Percentiles rank a stretch among this genome's conserved stretches.
Conservation (phyloP, 2,888 invertebrate species). For the Amphiduros pacificus region DNA sequence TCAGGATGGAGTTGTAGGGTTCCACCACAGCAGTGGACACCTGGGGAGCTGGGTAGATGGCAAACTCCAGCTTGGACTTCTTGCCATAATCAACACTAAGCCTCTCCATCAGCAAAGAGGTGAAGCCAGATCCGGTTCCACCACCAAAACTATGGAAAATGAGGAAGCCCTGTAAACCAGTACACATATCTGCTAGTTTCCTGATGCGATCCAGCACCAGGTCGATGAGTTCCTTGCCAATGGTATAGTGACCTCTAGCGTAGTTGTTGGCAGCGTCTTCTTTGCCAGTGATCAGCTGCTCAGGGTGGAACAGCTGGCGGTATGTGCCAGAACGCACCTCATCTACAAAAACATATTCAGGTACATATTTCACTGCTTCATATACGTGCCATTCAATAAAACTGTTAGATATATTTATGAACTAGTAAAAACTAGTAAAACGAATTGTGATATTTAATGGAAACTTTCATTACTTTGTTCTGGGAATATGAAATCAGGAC, state of each 20-base stretch:
- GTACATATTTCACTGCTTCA: too few species aligned
- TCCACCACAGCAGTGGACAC: slow-evolving; percentile 51
- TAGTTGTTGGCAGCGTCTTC: slow-evolving; percentile 87
- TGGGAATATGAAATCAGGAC: too few species aligned
- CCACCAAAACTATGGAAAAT: slow-evolving; percentile 79
- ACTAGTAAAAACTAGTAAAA: too few species aligned
- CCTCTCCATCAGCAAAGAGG: slow-evolving; percentile 71
- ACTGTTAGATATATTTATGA: too few species aligned
- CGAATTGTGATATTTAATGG: too few species aligned
- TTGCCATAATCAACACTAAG: slow-evolving; percentile 67
- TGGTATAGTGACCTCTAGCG: slow-evolving; percentile 77
- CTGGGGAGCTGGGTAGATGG: slow-evolving; percentile 48
- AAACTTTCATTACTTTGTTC: too few species aligned
- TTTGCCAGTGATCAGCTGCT: slow-evolving; percentile 65
- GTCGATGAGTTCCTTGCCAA: slow-evolving; percentile 76
- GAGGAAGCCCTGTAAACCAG: slow-evolving; percentile 78
- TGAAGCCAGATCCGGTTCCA: slow-evolving; percentile 61
- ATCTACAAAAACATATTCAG: too few species aligned
- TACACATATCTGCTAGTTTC: slow-evolving; percentile 75
- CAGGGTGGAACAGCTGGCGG: slow-evolving; percentile 56
- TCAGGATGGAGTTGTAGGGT: slow-evolving; percentile 51
- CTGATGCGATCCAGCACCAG: slow-evolving; percentile 73
- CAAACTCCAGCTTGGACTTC: slow-evolving; percentile 56
- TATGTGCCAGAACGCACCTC: slow-evolving; percentile 54
- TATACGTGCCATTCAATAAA: too few species aligned